phyloP scores from a whole-genome alignment of 2,888 invertebrate species.

The Eudasyphora cyanicolor region DNA sequence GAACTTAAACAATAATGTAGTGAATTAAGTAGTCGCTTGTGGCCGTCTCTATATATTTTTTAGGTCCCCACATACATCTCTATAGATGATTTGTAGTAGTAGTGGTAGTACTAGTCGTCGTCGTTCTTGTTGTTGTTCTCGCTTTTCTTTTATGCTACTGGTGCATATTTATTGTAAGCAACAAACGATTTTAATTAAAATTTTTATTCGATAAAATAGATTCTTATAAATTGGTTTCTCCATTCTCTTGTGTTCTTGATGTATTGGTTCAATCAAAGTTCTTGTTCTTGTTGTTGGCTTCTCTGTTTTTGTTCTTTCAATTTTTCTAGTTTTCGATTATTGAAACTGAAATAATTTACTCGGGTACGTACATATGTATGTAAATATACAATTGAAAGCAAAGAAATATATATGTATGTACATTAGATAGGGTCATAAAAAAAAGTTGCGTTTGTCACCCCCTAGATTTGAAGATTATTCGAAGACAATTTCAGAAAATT shows the following conservation, averaged over 20 bases:
- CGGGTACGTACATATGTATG: too few relatives aligned
- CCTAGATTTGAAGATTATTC: not conserved
- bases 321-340: constrained; percentile 31
- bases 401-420: not conserved
- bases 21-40: not conserved
- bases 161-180: constrained; percentile 60
- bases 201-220: constrained; percentile 64
- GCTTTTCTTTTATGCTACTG: constrained; percentile 57
- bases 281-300: constrained; percentile 37
- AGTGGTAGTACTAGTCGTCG: not conserved
- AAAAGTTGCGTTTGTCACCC: not conserved
- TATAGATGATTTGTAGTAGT: not conserved
- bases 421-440: not conserved
- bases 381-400: too few relatives aligned
- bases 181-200: constrained; percentile 64
- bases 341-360: constrained; percentile 1
- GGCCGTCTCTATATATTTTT: constrained; percentile 31
- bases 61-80: constrained; percentile 1
- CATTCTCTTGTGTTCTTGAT: constrained; percentile 35
- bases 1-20: too few relatives aligned
- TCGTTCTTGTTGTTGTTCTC: constrained; percentile 16
- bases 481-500: too few relatives aligned
- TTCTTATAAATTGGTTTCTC: constrained; percentile 64
- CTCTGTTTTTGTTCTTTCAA: constrained; percentile 10
- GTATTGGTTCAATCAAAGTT: constrained; percentile 63